Conservation (phyloP, 37 sponge, comb jelly and placozoan genomes). For the Cladorhizidae sp. region DNA sequence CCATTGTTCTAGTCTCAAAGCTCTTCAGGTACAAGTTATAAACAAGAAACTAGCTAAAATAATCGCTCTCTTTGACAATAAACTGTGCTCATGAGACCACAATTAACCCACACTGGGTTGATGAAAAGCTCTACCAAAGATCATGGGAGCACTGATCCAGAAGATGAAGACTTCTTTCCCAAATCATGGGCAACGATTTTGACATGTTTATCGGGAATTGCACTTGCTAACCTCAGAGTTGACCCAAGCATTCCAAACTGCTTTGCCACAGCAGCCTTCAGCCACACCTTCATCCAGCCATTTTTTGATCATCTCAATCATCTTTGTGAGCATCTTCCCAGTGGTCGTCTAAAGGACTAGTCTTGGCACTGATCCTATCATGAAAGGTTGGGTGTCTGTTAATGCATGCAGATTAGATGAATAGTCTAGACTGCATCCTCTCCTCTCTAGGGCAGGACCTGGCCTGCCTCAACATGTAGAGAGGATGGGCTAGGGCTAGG, state of each 20-base stretch:
- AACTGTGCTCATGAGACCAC: slow-evolving; percentile 59
- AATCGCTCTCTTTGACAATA: no score
- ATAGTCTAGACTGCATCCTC: slow-evolving; percentile 38
- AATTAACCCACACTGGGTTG: slow-evolving; percentile 83
- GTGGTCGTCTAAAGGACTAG: slow-evolving; percentile 49
- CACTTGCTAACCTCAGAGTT: slow-evolving; percentile 47
- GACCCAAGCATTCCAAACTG: slow-evolving; percentile 68
- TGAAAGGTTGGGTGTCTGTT: slow-evolving; percentile 52
- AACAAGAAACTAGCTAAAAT: no score
- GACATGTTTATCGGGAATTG: slow-evolving; percentile 42
- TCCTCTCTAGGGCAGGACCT: slow-evolving; percentile 76
- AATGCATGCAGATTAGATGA: slow-evolving; percentile 64
- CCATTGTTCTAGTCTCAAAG: no score
- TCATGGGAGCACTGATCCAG: slow-evolving; percentile 85
- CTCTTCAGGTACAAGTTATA: no score
- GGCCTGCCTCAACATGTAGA: slow-evolving; percentile 85
- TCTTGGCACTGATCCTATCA: slow-evolving; percentile 63
- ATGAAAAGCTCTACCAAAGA: slow-evolving; percentile 87
- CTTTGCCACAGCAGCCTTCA: slow-evolving; percentile 85
- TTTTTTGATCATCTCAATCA: slow-evolving; percentile 52
- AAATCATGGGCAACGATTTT: slow-evolving; percentile 72
- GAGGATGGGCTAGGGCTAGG: no score
- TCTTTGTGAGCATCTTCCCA: slow-evolving; percentile 14
- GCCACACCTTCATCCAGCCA: slow-evolving; percentile 80
- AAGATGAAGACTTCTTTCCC: slow-evolving; percentile 83